Evolutionary conservation across 2,797 vertebrate species (phyloP), one percentile per base, ranked within the genome.

Genomic region (Todus mexicanus): DNA sequence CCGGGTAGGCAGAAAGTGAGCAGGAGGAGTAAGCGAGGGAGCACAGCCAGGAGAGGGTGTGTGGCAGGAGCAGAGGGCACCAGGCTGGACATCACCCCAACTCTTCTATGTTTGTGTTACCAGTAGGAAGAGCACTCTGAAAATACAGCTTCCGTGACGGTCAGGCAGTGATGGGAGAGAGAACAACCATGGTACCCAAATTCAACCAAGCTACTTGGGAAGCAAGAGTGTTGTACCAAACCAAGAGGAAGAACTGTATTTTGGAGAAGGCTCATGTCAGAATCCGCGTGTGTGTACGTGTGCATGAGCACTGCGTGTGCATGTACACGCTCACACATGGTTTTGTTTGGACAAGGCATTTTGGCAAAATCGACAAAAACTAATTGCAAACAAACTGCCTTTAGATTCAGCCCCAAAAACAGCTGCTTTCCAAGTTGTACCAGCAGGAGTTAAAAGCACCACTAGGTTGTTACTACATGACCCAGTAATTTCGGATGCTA

Each of bases 401-500:
- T 86, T 78, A 31, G 14, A 56, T 47, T 66, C 70, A 68, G 42
- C 33, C n/a, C 56, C 70, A 33, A 78, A 76, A 94, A 5, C 82
- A 81, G 77, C 82, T 95, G 73, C 73, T 88, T 81, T 70, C 60
- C 27, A 50, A 63, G 70, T 5, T 57, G 48, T 20, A 84, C 56
- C 75, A 64, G 71, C 33, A 40, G 93, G 91, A 82, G 83, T 81
- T 81, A 50, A 93, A 89, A 88, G 78, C 79, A 70, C 65, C 53
- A 15, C 84, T 78, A 56, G 42, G 42, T 40, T 87, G 40, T 57
- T 90, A 66, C 54, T 84, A 72, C 40, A 43, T 31, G 70, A 84
- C 89, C 85, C 64, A 19, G 80, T 60, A 43, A 73, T 35, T 91
- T 94, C 10, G 2, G 82, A 76, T 77, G 85, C 82, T 84, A 2